These are phyloP conservation scores for Actias luna DNA, from an alignment of 2,888 invertebrate genomes.

Conservation along the genomic window DNA sequence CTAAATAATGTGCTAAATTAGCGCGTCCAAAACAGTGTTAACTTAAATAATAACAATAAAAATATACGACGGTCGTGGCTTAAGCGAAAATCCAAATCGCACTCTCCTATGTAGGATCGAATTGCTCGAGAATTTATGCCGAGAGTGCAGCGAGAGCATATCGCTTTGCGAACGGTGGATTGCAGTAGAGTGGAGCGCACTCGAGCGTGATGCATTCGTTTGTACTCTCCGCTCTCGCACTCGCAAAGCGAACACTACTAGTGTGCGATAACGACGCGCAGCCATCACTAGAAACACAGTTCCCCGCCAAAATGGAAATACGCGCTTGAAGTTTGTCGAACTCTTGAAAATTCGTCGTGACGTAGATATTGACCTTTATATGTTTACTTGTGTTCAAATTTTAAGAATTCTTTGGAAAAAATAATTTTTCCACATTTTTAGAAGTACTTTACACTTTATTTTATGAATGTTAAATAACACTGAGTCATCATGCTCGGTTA, in stretches of 20 bases:
- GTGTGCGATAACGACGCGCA: neutral
- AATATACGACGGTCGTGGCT: too few species aligned
- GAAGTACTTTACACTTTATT: too few species aligned
- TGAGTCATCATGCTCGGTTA: too few species aligned
- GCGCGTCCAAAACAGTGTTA: too few species aligned
- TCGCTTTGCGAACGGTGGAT: too few species aligned
- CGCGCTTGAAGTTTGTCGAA: neutral
- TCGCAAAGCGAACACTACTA: slow-evolving; percentile 14
- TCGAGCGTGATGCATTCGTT: slow-evolving; percentile 18
- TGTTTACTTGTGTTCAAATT: too few species aligned
- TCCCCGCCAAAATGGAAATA: neutral
- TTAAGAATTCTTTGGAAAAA: too few species aligned
- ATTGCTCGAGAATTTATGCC: neutral
- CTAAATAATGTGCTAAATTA: too few species aligned
- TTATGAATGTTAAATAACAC: too few species aligned
- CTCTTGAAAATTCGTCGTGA: neutral
- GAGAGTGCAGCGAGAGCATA: neutral
- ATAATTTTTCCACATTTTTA: too few species aligned
- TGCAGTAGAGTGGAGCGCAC: slow-evolving; percentile 5
- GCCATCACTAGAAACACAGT: slow-evolving; percentile 1
- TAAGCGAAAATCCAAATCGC: neutral
- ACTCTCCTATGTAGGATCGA: neutral
- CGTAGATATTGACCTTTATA: too few species aligned
- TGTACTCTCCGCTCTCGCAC: neutral
- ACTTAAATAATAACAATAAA: too few species aligned